Evolutionary conservation across 2,888 invertebrate genomes (phyloP), one percentile per base, ranked within the genome.

Genomic region (Amblyjoppa fuscipennis): DNA sequence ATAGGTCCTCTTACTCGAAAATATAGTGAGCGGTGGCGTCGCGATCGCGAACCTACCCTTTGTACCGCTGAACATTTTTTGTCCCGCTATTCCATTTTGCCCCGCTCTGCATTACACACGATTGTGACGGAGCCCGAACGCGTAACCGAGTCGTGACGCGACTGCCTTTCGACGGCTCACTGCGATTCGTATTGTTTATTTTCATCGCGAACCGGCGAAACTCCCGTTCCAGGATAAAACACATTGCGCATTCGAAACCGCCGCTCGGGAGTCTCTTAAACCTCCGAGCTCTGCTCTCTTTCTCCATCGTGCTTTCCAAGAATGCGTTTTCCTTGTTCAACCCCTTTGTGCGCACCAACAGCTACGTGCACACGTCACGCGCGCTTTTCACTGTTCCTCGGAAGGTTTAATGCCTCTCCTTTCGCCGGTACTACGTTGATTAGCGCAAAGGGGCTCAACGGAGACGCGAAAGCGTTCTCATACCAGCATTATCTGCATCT

Each of bases 401-500:
- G 56, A 82, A 70, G 31, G 51, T 85, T 85, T 68, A 76, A 78
- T 79, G 51, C 73, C 59, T 45, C 75, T 66, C 34, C 31, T 73
- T 66, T 71, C 25, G 64, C 56, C 6, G 13, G 68, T 68, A 64
- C 20, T 16, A 28, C 68, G 66, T 76, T 77, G 76, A 85, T 85
- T 80, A 83, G 77, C 73, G 41, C 66, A 83, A 64, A 64, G 56
- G 25, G 31, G 69, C 80, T 64, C 80, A 34, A 85, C 80, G 81
- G 81, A 73, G 76, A 77, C 71, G 81, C 53, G 61, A 77, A 69
- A 87, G 74, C 77, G 73, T 79, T 79, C 73, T 76, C 68, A 41
- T 53, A 41, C 61, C 25, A 28, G 61, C 56, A 71, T 69, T 87
- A 85, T 87, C 85, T 53, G 74, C 79, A 85, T 82, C 81, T 84